Base-by-base conservation (phyloP, 2,113 vertebrate genomes). In the Lynx canadensis region DNA sequence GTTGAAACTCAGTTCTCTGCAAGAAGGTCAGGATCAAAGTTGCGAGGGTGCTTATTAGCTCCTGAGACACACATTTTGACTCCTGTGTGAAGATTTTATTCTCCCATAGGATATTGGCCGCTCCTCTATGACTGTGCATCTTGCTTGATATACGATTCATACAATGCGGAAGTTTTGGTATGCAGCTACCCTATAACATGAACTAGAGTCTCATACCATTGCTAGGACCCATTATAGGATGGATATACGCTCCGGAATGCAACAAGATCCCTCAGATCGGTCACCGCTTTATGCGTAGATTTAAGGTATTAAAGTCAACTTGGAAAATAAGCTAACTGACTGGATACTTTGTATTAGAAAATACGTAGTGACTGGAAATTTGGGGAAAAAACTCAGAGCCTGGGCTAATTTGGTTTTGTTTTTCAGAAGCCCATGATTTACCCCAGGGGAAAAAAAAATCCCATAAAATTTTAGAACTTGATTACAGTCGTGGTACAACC, bases 21-120 rank as follows among this genome's bases (percentile, higher is more conserved):
- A 79, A 93, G 33, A 85, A 92, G 33, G 33, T 45, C 38, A 95
- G 65, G 92, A 84, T 94, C 38, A 74, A 92, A 89, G 4, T 63
- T 94, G 55, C 45, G 27, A 5, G 13, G 4, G 6, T 33, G 38
- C 29, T 74, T 78, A 60, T 50, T 83, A 90, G 65, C 31, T 50
- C 14, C 23, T 78, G 94, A 78, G n/a, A 92, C 7, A 15, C 14
- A 45, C 29, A 16, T 90, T 94, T 97, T 87, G 27, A 90, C 65
- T 45, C 36, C 16, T 92, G 66, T n/a, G 8, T 83, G 90, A 90
- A n/a, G 25, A 36, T 19, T 89, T 73, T 52, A 71, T 85, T 91
- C 31, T 73, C 11, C 60, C 80, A 19, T 81, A 63, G 11, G 65
- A 65, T 83, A 78, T 57, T 50, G 63, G 57, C 5, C 87, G n/a